phyloP scores from a whole-genome alignment of 2,113 vertebrate genomes.

The Mirounga angustirostris region DNA sequence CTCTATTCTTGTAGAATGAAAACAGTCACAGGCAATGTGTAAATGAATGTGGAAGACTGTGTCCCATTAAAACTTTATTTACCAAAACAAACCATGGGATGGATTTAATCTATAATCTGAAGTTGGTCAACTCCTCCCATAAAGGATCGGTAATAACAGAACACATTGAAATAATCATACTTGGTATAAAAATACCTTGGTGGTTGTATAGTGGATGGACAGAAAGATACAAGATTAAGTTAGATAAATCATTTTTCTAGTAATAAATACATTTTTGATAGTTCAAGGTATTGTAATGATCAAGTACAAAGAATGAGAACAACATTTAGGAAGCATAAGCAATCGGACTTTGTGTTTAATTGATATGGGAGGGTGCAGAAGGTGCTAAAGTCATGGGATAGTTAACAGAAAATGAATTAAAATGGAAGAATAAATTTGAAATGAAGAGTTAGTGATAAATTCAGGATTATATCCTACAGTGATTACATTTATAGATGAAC shows the following conservation, averaged over 20 bases:
- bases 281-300: not conserved
- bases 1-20: not conserved
- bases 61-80: not conserved
- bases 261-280: not conserved
- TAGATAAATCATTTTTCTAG: not conserved
- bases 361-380: not conserved
- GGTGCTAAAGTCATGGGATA: not conserved
- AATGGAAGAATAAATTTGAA: not conserved
- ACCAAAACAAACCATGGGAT: not conserved
- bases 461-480: too few relatives aligned
- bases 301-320: not conserved
- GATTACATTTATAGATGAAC: not conserved
- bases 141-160: not conserved
- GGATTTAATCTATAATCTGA: not conserved
- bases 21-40: not conserved
- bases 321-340: not conserved
- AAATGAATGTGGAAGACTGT: not conserved
- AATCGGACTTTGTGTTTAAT: not conserved
- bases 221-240: not conserved
- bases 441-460: not conserved
- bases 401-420: not conserved
- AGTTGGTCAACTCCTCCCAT: not conserved
- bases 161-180: not conserved
- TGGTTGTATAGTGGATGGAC: not conserved
- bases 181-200: not conserved